Evolutionary conservation across 2,113 vertebrate genomes (phyloP).

Genomic region (Empidonax traillii): DNA sequence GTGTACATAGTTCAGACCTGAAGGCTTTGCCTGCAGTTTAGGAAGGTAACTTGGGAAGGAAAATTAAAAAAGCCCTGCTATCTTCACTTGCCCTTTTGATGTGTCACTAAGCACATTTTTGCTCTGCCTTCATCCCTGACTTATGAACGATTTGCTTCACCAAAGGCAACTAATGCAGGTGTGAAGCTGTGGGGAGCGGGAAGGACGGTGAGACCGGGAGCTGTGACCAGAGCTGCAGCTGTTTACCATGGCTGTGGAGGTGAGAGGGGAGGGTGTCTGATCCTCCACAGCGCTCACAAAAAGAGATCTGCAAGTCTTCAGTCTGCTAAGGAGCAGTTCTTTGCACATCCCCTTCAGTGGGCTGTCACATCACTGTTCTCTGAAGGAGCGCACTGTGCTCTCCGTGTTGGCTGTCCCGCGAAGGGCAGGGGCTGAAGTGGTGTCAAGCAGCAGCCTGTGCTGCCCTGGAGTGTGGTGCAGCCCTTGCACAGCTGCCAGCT

Average conservation of each 20-base stretch:
- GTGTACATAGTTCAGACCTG: accelerated
- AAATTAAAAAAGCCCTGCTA: background rate
- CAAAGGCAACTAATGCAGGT: background rate
- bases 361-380: accelerated
- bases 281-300: background rate
- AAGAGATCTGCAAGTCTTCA: background rate
- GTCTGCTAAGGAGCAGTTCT: background rate
- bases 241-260: background rate
- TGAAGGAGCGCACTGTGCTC: accelerated
- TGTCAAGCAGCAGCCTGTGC: accelerated
- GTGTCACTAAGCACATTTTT: background rate
- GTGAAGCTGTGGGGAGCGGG: background rate
- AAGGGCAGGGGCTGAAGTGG: accelerated
- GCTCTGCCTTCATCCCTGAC: background rate
- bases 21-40: background rate
- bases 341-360: background rate
- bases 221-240: background rate
- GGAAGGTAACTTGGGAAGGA: background rate
- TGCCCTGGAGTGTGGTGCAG: accelerated
- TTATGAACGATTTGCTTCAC: background rate
- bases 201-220: accelerated
- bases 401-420: accelerated
- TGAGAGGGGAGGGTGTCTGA: background rate
- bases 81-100: background rate
- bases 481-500: background rate